phyloP scores from a whole-genome alignment of 2,888 invertebrate genomes.

The Cheilosia vulpina region DNA sequence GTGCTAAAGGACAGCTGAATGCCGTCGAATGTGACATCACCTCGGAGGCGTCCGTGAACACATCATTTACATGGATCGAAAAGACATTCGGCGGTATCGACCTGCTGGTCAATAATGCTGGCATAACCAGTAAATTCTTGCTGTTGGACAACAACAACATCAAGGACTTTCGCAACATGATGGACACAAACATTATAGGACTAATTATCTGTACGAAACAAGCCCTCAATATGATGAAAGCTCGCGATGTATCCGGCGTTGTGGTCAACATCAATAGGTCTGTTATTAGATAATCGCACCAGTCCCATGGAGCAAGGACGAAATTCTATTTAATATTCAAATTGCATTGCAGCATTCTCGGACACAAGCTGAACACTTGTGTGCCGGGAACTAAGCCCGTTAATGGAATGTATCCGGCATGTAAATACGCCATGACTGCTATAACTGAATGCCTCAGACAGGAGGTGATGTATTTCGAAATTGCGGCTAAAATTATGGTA shows the following conservation, averaged over 20 bases:
- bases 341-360: conserved; percentile 76
- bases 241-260: conserved; percentile 83
- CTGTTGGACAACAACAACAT: conserved; percentile 78
- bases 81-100: conserved; percentile 78
- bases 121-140: conserved; percentile 76
- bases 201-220: conserved; percentile 84
- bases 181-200: conserved; percentile 85
- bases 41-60: conserved; percentile 76
- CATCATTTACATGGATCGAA: conserved; percentile 78
- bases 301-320: neutral
- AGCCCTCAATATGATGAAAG: conserved; percentile 84
- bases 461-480: conserved; percentile 79
- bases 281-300: conserved; percentile 36
- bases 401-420: conserved; percentile 78
- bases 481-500: conserved; percentile 80
- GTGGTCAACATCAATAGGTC: conserved; percentile 78
- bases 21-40: conserved; percentile 79
- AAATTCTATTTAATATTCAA: conserved; percentile 54
- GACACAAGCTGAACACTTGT: conserved; percentile 78
- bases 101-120: conserved; percentile 78
- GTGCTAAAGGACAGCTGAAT: conserved; percentile 77
- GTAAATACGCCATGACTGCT: conserved; percentile 80
- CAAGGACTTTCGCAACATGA: conserved; percentile 81
- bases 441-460: conserved; percentile 81
- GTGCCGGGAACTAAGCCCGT: conserved; percentile 78